Evolutionary conservation across 2,797 vertebrate genomes (phyloP), one percentile per base, ranked within the genome.

Genomic region (Cichlasoma orientale): DNA sequence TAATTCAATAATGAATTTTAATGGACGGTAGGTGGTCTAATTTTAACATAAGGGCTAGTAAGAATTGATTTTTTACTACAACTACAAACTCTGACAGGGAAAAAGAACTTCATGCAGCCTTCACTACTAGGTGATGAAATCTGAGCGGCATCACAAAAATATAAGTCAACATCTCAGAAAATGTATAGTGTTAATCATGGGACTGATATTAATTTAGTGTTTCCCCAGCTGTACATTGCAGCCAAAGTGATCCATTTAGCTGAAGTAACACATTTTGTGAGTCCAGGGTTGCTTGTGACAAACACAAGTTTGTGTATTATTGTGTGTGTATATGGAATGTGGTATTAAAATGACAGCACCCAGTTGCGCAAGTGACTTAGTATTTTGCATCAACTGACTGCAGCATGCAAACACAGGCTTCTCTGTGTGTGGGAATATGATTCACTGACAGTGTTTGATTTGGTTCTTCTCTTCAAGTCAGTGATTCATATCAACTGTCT

Each of bases 381-480:
- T 56, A 61, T 23, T n/a, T 53, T 59, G 38, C 38, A 38, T 18
- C 25, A 25, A 58, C 55, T 80, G 77, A 69, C 11, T 19, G 19
- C 55, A 68, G 5, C 29, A 74, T 74, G 77, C 12, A 44, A 61
- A 69, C 74, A 47, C 10, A 41, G 29, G 1, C 56, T 27, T 71
- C 2, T 75, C 47, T 69, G 69, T 38, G 80, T 74, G 56, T 23
- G 74, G 53, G 73, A 12, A 13, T 57, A 68, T 82, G 79, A 83
- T 77, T 86, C 87, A 82, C 72, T 74, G 71, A 23, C 77, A 29
- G 72, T 27, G 71, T 56, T 78, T 68, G 56, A 79, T 54, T 84
- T 25, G 52, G 5, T 69, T 61, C 57, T 63, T 11, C 33, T 74
- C 38, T 74, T 72, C 61, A 29, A 81, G 72, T 76, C 21, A 47